Evolutionary conservation across 1,140 invertebrate genomes (phyloP), one percentile per base, ranked within the genome.

Genomic region (Trialeurodes vaporariorum): DNA sequence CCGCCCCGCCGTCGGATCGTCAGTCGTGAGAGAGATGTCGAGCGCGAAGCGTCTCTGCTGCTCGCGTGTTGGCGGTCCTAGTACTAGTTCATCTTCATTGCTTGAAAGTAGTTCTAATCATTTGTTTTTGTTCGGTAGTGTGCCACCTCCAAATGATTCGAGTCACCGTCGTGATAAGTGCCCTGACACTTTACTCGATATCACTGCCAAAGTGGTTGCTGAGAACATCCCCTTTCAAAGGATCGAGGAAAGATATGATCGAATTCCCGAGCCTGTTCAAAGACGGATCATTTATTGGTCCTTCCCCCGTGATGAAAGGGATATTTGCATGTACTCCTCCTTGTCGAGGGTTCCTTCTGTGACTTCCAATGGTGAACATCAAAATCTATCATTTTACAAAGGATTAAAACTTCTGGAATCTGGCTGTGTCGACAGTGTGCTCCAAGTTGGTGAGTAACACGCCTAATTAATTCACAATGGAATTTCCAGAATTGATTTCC

Each of bases 311-410:
- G 88, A 92, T 78, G 90, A 93, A 79, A 81, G 86, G 73, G 90
- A 92, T 80, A 92, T 93, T 76, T 90, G 88, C 77, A 92, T 93
- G 89, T 93, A 93, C 79, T 91, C 89, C 67, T 92, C 89, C 71
- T 83, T 92, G 77, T 85, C 87, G 76, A 81, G 83, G 73, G 76
- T 76, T 63, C 70, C 73, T 22, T 72, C 76, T 59, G 73, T 73
- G 63, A 75, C 70, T 70, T 70, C 72, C 59, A 63, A 70, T 24
- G 77, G 77, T 64, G 88, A 91, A 79, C 85, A 85, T 75, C 86
- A 88, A 76, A 90, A 87, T 82, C 81, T 92, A 71, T 89, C 90
- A 72, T 92, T 92, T 80, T 88, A 90, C 80, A 87, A 88, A 79
- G 91, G 91, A 77, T 83, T 92, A 78, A 88, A 88, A 77, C 82